These are phyloP conservation scores for Himalopsyche japonica DNA, from an alignment of 2,888 invertebrate species.

Conservation along the genomic window DNA sequence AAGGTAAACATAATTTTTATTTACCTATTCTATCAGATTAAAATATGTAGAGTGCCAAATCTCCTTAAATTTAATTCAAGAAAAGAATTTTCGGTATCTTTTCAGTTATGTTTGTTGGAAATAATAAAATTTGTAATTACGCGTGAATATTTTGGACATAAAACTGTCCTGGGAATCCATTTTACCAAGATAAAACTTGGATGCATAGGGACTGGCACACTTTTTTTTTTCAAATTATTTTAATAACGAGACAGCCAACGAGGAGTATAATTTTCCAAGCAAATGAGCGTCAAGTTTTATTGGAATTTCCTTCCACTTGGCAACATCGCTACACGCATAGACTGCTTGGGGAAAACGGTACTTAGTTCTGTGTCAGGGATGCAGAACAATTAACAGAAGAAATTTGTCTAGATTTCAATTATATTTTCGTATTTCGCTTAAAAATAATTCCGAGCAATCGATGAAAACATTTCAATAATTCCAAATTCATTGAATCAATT, in stretches of 20 bases:
- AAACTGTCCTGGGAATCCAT: background rate
- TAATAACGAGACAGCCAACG: background rate
- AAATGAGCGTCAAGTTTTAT: constrained; percentile 20
- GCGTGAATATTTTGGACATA: background rate
- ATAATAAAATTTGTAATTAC: background rate
- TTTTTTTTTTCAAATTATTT: background rate
- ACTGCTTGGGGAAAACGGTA: constrained; percentile 17
- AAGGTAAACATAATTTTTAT: too few species aligned
- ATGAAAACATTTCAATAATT: too few species aligned
- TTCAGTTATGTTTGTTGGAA: background rate
- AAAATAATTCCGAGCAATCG: too few species aligned
- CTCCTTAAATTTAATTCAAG: too few species aligned
- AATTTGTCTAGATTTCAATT: too few species aligned
- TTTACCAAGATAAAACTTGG: background rate
- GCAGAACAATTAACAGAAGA: background rate
- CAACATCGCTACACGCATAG: constrained; percentile 37
- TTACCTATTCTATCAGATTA: too few species aligned
- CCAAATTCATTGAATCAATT: too few species aligned
- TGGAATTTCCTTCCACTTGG: constrained; percentile 32
- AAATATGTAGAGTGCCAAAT: too few species aligned
- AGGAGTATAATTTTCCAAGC: constrained; percentile 4
- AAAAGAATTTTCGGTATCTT: background rate
- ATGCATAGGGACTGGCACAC: background rate
- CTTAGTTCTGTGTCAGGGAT: background rate
- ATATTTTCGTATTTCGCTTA: too few species aligned